Conservation (phyloP, 1,140 invertebrate genomes). For the Zaprionus africanus region DNA sequence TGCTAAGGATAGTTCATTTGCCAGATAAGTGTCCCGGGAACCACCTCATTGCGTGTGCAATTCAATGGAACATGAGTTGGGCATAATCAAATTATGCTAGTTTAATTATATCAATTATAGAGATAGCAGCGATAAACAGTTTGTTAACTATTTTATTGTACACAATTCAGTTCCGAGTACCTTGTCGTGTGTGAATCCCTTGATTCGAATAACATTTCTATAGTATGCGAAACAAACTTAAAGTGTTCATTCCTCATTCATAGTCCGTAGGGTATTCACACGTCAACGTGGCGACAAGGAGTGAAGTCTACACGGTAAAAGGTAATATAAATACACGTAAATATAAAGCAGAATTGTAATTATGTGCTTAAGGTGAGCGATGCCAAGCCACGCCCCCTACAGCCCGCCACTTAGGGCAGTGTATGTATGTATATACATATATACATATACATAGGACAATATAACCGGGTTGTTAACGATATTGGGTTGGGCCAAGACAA, state of each 20-base stretch:
- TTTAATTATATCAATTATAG: conserved; percentile 5
- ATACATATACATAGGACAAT: conserved; percentile 13
- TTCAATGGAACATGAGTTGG: neutral
- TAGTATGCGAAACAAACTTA: neutral
- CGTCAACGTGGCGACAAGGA: conserved; percentile 2
- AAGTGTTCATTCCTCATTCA: neutral
- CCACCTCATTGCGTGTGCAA: neutral
- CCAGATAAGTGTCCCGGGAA: conserved; percentile 3
- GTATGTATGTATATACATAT: conserved; percentile 9
- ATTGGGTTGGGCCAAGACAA: conserved; percentile 54
- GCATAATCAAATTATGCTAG: neutral
- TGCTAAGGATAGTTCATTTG: conserved; percentile 36
- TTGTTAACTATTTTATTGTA: no score
- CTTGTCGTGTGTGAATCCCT: no score
- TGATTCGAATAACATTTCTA: no score
- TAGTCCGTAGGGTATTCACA: neutral
- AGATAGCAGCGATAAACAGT: no score
- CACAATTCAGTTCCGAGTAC: no score
- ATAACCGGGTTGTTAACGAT: neutral
- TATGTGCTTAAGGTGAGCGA: conserved; percentile 80
- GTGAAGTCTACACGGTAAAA: conserved; percentile 53
- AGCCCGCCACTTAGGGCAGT: neutral
- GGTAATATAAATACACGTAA: conserved; percentile 80
- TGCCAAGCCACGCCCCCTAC: conserved; percentile 35
- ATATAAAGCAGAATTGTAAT: conserved; percentile 81